Evolutionary conservation across 2,113 vertebrate genomes (phyloP).

Genomic region (Bolborhynchus lineola): DNA sequence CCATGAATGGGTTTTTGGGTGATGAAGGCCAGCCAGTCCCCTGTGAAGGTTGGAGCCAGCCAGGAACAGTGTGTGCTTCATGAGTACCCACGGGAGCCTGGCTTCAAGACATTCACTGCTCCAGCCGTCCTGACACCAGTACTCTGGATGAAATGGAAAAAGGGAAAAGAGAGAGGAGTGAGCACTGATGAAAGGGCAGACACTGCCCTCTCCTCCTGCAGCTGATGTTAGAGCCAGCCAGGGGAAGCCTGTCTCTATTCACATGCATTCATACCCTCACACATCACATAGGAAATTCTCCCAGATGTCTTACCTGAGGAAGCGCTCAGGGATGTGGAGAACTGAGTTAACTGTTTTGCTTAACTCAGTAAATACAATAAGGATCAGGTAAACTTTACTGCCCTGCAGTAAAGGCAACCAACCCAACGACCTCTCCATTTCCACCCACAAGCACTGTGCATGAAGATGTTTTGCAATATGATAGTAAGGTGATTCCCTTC

Average conservation of each 20-base stretch:
- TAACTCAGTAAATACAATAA: not conserved
- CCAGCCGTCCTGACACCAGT: not conserved
- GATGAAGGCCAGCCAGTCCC: not conserved
- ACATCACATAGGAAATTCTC: not conserved
- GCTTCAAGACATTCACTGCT: not conserved
- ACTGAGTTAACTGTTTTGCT: not conserved
- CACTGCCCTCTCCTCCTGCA: accelerated
- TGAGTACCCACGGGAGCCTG: not conserved
- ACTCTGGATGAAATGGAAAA: slow-evolving; percentile 35
- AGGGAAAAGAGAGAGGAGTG: not conserved
- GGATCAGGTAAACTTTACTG: not conserved
- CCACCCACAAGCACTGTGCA: not conserved
- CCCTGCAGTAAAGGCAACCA: not conserved
- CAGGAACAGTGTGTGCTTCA: not conserved
- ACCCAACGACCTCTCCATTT: not conserved
- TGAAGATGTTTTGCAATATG: not conserved
- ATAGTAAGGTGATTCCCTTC: not conserved
- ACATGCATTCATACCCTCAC: not conserved
- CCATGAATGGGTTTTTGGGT: not conserved
- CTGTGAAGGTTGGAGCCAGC: not conserved
- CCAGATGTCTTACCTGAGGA: not conserved
- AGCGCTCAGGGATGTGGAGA: not conserved
- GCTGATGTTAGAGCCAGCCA: not conserved
- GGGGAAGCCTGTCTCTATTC: not conserved
- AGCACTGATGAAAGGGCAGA: not conserved